Base-by-base conservation (phyloP, 2,113 vertebrate species). In the Scomber japonicus region DNA sequence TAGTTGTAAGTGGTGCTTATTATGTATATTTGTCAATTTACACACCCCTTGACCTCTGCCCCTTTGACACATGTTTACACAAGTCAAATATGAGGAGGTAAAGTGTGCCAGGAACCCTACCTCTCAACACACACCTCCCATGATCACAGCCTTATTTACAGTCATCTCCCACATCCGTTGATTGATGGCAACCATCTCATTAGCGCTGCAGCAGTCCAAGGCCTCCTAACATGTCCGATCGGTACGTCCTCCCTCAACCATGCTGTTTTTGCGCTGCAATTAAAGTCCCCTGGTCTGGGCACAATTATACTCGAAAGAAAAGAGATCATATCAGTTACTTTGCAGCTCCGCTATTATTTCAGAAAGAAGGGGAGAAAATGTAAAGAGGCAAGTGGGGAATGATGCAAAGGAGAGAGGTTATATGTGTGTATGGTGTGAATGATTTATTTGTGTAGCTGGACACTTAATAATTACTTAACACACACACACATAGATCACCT, bases 381-480 rank as follows among this genome's bases (percentile, higher is more conserved):
- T 76, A 75, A 76, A 88, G 62, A 78, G 54, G 64, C 50, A 66
- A 60, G 57, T 27, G 11, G 63, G 65, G 60, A 68, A 72, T 71
- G 30, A 9, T 59, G 51, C 74, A 67, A 67, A 50, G 40, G 67
- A 79, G 71, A 80, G 78, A 63, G 71, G 60, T 76, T 80, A 59
- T 75, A 80, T 77, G 68, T 64, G 57, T 62, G 59, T 80, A 67
- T 69, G 88, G 90, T 84, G 82, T 82, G 81, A 91, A 84, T 94
- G 94, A 95, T 95, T 95, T 94, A 95, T 95, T 91, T 83, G 89
- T 64, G 78, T 80, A 82, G 86, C 90, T 55, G 87, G 93, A 94
- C 91, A 92, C 92, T 95, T 93, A 94, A 95, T 96, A 95, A 95
- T 95, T 95, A 94, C 93, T 95, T 94, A 94, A 91, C 92, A 90